Evolutionary conservation across 2,888 invertebrate species (phyloP), one percentile per base, ranked within the genome.

Genomic region (Drosophila sordidula): DNA sequence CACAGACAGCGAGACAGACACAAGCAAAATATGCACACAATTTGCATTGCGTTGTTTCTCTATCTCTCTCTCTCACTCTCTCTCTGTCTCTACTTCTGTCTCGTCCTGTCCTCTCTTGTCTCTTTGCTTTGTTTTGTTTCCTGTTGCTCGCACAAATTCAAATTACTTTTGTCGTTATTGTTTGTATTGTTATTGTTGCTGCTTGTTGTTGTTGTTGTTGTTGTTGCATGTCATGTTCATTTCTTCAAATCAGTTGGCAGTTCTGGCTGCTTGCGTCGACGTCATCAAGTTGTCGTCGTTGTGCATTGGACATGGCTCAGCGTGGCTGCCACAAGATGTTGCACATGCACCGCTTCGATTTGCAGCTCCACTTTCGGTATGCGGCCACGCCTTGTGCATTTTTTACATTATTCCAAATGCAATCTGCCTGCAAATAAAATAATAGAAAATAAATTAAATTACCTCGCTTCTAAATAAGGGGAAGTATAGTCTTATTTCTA

Each of bases 141-240:
- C 66, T 72, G 67, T 54, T 64, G 58, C 77, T 65, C 66, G 67
- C 71, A 73, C 83, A 83, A 79, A 83, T 83, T 83, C 80, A 83
- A 83, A 83, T 83, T 86, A 78, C 80, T 78, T 70, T 75, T 82
- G 71, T 74, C 61, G 78, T 68, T 70, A 57, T 78, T 74, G 65
- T 68, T 56, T 57, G 73, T 75, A 70, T 69, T 82, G 70, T 68
- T 78, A 58, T 71, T 65, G 61, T 62, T 65, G 79, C 32, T 51
- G 34, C 34, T 58, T 56, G 51, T 46, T 63, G 41, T 50, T 64
- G 47, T 14, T 64, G 47, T 14, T 70, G 47, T 38, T 68, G 51
- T 51, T 70, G 56, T 64, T 75, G 59, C 71, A 54, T 67, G 70
- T 70, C 54, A 66, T 69, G 59, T 66, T 70, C 67, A 75, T 66